phyloP scores from a whole-genome alignment of 1,140 invertebrate genomes.

The Calliopsis andreniformis region DNA sequence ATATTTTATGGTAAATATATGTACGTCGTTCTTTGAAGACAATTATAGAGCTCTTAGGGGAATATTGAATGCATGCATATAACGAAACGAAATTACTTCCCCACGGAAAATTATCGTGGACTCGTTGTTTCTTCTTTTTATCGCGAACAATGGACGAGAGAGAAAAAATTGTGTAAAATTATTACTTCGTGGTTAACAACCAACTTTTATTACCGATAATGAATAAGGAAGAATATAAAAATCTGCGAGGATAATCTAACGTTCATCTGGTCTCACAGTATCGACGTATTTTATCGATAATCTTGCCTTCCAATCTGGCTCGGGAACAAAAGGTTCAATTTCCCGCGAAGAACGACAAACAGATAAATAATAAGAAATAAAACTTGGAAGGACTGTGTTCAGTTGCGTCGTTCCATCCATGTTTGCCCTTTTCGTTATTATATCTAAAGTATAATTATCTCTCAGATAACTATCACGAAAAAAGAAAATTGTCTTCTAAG shows the following conservation, averaged over 20 bases:
- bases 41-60: too few relatives aligned
- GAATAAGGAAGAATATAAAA: neutral
- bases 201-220: neutral
- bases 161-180: neutral
- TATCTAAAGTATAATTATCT: too few relatives aligned
- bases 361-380: neutral
- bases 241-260: neutral
- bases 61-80: neutral
- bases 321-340: neutral
- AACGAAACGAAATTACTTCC: neutral
- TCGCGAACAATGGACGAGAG: neutral
- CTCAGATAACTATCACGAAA: too few relatives aligned
- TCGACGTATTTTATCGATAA: conserved; percentile 3
- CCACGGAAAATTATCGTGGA: neutral
- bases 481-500: too few relatives aligned
- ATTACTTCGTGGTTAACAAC: neutral
- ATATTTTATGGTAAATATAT: neutral
- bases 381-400: neutral
- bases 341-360: neutral
- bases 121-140: neutral
- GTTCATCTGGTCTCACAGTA: neutral
- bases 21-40: neutral
- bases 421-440: neutral
- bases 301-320: neutral
- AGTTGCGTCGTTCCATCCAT: neutral